phyloP scores from a whole-genome alignment of 2,797 vertebrate genomes.

The Kryptopterus vitreolus region DNA sequence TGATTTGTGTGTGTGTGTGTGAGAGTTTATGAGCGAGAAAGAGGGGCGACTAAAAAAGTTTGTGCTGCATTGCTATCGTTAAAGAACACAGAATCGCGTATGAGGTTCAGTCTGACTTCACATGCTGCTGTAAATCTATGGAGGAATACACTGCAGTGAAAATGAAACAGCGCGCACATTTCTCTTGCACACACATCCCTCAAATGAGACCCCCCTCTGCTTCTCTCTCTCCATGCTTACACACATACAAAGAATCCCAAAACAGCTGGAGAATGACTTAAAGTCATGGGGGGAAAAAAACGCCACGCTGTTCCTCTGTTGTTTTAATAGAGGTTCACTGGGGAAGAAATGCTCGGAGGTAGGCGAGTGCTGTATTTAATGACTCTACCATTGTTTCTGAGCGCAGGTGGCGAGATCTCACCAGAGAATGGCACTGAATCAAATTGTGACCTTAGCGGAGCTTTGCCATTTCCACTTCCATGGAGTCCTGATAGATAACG shows the following conservation, averaged over 20 bases:
- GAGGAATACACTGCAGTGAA: conserved; percentile 36
- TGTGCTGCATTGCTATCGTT: conserved; percentile 7
- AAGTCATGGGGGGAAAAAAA: conserved; percentile 37
- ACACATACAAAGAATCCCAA: conserved; percentile 28
- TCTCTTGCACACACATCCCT: background rate
- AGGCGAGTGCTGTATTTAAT: conserved; percentile 30
- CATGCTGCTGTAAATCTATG: conserved; percentile 14
- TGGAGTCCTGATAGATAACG: conserved; percentile 2
- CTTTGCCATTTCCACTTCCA: conserved; percentile 19
- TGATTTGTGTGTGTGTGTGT: conserved; percentile 1
- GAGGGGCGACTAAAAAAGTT: too few species aligned
- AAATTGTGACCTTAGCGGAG: conserved; percentile 18
- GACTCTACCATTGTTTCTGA: conserved; percentile 34
- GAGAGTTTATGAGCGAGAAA: background rate
- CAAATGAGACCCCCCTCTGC: conserved; percentile 19
- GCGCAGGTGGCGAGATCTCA: conserved; percentile 26
- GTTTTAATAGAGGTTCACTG: conserved; percentile 41
- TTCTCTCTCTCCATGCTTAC: conserved; percentile 9
- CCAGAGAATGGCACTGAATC: conserved; percentile 9
- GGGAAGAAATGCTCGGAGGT: conserved; percentile 36
- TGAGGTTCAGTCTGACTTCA: conserved; percentile 36
- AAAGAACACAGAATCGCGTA: conserved; percentile 25
- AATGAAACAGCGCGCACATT: conserved; percentile 13
- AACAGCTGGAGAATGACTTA: conserved; percentile 42
- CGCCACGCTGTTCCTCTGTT: conserved; percentile 31